These are phyloP conservation scores for Malacosoma neustria DNA, from an alignment of 2,888 invertebrate genomes.

Conservation along the genomic window DNA sequence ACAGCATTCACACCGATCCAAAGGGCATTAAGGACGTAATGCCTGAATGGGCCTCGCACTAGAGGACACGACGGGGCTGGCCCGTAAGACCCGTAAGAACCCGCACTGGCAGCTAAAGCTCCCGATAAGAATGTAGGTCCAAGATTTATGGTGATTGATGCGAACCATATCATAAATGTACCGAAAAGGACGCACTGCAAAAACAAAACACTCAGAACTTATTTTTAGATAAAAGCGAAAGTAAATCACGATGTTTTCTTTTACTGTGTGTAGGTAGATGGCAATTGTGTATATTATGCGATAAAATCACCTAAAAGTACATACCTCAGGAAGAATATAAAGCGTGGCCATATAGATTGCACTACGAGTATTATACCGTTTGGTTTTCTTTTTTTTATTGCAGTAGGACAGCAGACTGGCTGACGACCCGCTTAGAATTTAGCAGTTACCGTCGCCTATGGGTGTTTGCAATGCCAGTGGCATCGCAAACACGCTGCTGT, in stretches of 20 bases:
- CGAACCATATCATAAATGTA: conserved; percentile 95
- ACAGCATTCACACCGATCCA: conserved; percentile 93
- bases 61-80: conserved; percentile 87
- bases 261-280: not conserved
- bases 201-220: conserved; percentile 19
- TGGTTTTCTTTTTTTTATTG: too few relatives aligned
- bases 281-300: not conserved
- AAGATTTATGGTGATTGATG: conserved; percentile 91
- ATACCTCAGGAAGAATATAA: too few relatives aligned
- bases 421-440: too few relatives aligned
- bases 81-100: conserved; percentile 79
- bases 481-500: too few relatives aligned
- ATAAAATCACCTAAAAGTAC: too few relatives aligned
- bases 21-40: conserved; percentile 91
- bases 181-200: conserved; percentile 91
- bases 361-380: too few relatives aligned
- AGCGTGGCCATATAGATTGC: too few relatives aligned
- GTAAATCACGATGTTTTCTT: not conserved
- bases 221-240: not conserved
- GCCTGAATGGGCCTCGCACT: conserved; percentile 89
- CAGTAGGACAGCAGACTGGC: too few relatives aligned
- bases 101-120: conserved; percentile 86
- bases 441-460: too few relatives aligned
- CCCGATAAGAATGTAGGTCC: conserved; percentile 91
- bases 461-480: too few relatives aligned